A percentile compares a stretch with the other conserved stretches of the same genome.
These are phyloP conservation scores for Heterotilapia buettikoferi DNA, from an alignment of 2,113 vertebrate species.

Conservation along the genomic window DNA sequence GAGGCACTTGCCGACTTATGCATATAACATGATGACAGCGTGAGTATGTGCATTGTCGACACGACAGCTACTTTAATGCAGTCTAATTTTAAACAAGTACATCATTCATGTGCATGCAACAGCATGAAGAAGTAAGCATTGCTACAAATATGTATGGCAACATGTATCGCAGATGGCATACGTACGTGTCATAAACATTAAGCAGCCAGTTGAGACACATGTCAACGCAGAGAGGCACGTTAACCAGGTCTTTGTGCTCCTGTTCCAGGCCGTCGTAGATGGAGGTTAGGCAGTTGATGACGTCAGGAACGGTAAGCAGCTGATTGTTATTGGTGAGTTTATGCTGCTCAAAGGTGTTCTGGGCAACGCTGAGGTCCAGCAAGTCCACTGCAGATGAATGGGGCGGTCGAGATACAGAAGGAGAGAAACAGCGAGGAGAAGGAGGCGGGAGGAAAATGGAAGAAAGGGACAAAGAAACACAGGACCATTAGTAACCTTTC, in stretches of 20 bases:
- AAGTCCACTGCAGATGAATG: conserved; percentile 81
- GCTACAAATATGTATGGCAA: not conserved
- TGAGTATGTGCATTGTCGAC: not conserved
- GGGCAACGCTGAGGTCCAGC: conserved; percentile 86
- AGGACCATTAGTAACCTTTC: conserved; percentile 1
- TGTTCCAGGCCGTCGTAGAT: conserved; percentile 91
- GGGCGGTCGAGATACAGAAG: not conserved
- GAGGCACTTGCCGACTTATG: not conserved
- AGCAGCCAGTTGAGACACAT: conserved; percentile 99
- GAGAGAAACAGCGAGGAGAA: not conserved
- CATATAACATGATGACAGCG: not conserved
- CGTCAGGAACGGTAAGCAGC: conserved; percentile 85
- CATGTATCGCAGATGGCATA: not conserved
- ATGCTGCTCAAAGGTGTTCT: conserved; percentile 88
- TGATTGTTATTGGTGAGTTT: conserved; percentile 86
- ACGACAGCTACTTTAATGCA: not conserved
- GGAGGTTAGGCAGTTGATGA: conserved; percentile 91
- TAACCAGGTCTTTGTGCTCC: conserved; percentile 91
- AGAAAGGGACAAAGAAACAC: not conserved
- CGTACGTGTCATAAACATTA: conserved; percentile 96
- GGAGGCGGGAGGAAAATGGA: not conserved
- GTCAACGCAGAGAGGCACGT: conserved; percentile 92
- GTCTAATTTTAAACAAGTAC: not conserved
- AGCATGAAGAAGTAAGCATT: not conserved
- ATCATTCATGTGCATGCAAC: not conserved